Base-by-base conservation (phyloP, 2,113 vertebrate species). In the Triplophysa dalaica region DNA sequence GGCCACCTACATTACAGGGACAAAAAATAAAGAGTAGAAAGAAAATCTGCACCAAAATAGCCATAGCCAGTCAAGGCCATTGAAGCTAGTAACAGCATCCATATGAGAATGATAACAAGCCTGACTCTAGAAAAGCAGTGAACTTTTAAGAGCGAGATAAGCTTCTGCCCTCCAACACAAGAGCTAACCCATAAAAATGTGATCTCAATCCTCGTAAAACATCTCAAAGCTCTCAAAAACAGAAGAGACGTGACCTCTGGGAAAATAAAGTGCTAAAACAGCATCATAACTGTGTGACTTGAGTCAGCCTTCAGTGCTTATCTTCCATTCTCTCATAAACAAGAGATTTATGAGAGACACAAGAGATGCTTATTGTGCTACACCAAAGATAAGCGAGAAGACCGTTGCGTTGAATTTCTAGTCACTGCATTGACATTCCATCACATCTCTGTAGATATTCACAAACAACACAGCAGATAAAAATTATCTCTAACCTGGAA, bases 81-180 rank as follows among this genome's bases (percentile, higher is more conserved):
- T 45, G 11, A 45, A 45, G 33, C 33, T 38, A 38, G 11, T 11
- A 45, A 45, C 43, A 89, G 90, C 87, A 89, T 90, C 87, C 87
- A 86, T 82, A 88, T 88, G 87, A 88, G 84, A 84, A 87, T 86
- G 85, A 91, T 91, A 90, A 89, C 83, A 78, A 75, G 66, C 79
- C 60, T 70, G 86, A 82, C 86, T 82, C 81, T 87, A 89, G 77
- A 82, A 91, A 86, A 87, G 87, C 82, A 84, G 76, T 24, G 56
- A 78, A 66, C 66, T 64, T 82, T 85, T 81, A 83, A 76, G 82
- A 85, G 81, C 61, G 33, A 79, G 89, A 91, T 54, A 50, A 89
- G 88, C 86, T 84, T 81, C 87, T 88, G 82, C 79, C 78, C 83
- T 79, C 78, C 81, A 67, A 72, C 75, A n/a, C 81, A 81, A 29